phyloP scores from a whole-genome alignment of 2,888 invertebrate genomes.

The Tinea trinotella region DNA sequence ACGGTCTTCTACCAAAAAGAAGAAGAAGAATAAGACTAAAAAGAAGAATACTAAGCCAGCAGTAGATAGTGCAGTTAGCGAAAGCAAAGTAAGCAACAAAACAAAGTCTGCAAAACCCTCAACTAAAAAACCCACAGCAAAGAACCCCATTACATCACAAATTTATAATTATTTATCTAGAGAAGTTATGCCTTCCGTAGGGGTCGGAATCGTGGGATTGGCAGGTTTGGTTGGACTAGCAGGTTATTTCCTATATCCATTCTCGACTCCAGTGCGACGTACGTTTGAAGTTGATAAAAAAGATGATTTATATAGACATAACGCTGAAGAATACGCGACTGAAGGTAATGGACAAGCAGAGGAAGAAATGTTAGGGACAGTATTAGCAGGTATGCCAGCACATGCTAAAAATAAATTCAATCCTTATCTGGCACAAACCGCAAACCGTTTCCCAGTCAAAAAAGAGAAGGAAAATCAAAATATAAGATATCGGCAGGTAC shows the following conservation, averaged over 20 bases:
- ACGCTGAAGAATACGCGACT: conserved; percentile 76
- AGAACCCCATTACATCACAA: conserved; percentile 77
- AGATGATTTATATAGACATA: conserved; percentile 77
- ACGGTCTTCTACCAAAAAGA: conserved; percentile 53
- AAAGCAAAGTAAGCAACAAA: conserved; percentile 71
- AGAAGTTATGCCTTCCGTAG: conserved; percentile 86
- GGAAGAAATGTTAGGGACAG: conserved; percentile 83
- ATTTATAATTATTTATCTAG: conserved; percentile 84
- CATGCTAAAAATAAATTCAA: conserved; percentile 60
- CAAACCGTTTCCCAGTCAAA: conserved; percentile 47
- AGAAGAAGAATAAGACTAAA: conserved; percentile 73
- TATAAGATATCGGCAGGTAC: conserved; percentile 57
- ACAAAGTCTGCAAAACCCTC: conserved; percentile 54
- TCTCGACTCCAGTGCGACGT: conserved; percentile 76
- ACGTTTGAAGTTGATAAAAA: conserved; percentile 77
- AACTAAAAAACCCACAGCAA: conserved; percentile 48
- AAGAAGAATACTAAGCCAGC: conserved; percentile 68
- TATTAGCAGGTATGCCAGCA: conserved; percentile 78
- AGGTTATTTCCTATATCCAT: conserved; percentile 83
- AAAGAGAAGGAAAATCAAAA: conserved; percentile 48
- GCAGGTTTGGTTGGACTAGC: conserved; percentile 83
- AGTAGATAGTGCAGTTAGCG: conserved; percentile 35
- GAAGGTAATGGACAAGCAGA: conserved; percentile 80
- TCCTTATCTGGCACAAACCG: conserved; percentile 57
- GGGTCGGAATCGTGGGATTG: conserved; percentile 81